These are phyloP conservation scores for Lithobates sylvaticus DNA, from an alignment of 2,797 vertebrate species.

Conservation along the genomic window DNA sequence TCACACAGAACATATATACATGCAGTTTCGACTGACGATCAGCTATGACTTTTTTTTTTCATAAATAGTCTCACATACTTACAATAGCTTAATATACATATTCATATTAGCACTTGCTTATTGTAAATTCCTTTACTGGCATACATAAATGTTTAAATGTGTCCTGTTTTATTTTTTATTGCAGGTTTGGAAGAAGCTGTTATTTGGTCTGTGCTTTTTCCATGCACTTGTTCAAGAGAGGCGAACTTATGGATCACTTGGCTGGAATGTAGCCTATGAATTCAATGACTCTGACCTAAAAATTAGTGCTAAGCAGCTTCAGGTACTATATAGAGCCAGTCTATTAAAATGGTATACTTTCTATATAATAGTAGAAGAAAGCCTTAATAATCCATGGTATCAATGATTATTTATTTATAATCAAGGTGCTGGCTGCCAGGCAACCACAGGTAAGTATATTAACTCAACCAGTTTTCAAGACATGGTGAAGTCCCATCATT, in stretches of 20 bases:
- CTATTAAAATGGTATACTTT: neutral
- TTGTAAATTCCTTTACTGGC: too few relatives aligned
- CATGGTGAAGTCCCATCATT: neutral
- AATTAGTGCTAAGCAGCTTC: slow-evolving; percentile 63
- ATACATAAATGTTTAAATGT: too few relatives aligned
- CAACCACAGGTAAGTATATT: neutral
- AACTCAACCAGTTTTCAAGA: neutral
- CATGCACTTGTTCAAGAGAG: slow-evolving; percentile 64
- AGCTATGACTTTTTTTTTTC: too few relatives aligned
- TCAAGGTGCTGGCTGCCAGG: neutral
- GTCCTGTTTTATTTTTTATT: neutral
- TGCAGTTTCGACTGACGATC: too few relatives aligned
- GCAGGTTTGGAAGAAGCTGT: slow-evolving; percentile 60
- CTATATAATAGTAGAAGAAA: too few relatives aligned
- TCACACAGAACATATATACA: too few relatives aligned
- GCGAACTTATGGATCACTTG: slow-evolving; percentile 61
- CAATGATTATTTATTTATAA: neutral
- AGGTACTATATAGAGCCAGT: slow-evolving; percentile 45
- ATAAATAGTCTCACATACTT: too few relatives aligned
- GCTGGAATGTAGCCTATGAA: slow-evolving; percentile 64
- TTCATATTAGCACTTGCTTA: too few relatives aligned
- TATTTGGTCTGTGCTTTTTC: slow-evolving; percentile 64
- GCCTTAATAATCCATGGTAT: neutral
- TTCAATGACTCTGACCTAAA: slow-evolving; percentile 63
- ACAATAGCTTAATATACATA: too few relatives aligned